Evolutionary conservation across 2,797 vertebrate genomes (phyloP), one percentile per base, ranked within the genome.

Genomic region (Clarias fuscus): DNA sequence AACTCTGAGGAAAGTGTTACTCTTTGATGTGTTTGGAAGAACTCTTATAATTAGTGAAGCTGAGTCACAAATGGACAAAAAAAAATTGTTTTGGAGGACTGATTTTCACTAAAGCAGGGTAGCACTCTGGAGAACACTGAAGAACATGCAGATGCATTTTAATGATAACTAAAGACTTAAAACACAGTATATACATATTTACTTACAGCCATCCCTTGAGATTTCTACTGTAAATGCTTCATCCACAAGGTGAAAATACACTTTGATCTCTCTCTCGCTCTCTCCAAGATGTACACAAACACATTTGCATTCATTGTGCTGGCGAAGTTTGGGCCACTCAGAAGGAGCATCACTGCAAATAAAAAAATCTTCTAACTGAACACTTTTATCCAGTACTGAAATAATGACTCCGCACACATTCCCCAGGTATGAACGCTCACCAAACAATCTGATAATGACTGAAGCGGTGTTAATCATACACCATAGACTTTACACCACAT

Each of bases 21-120:
- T 82, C 88, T 89, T 87, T 85, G 78, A 84, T 86, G 78, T 86
- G 86, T 86, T 78, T 77, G 40, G 68, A 68, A 85, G 75, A 67
- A 70, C 73, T 70, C 68, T 22, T 58, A 85, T 90, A 89, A 89
- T 88, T 89, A 88, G 85, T 58, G 40, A 88, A 73, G 86, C 86
- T 84, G 81, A 61, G 84, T 83, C 84, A 86, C 75, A 77, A 40
- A 86, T 78, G 53, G 86, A 84, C 67, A 56, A 56, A 73, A 22
- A 82, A 83, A 73, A 80, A 72, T 62, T 86, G 86, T 86, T 73
- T 48, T 82, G 65, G 18, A 71, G 83, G 43, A 86, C 80, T 64
- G 27, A 71, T 37, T 84, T 79, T 86, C 76, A 67, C 64, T 37
- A 72, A 88, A 86, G 84, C 78, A 53, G 33, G n/a, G 76, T 2